phyloP scores from a whole-genome alignment of 64 coral and sea anemone genomes.

The Stichodactyla mertensii region DNA sequence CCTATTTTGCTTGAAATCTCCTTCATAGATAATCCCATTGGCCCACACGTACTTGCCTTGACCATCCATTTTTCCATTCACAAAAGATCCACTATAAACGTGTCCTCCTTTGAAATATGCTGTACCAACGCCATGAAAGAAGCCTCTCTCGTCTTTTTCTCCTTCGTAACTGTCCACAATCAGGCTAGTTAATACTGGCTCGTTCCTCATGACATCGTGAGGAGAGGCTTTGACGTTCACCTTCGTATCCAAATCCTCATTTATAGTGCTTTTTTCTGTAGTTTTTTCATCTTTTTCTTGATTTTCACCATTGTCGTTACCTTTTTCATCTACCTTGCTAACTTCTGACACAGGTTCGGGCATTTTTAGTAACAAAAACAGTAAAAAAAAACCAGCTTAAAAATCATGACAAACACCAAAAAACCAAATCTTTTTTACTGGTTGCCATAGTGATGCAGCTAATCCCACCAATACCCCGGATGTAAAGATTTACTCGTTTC shows the following conservation, averaged over 20 bases:
- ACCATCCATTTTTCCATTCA: slow-evolving; percentile 77
- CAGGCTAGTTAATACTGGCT: slow-evolving; percentile 62
- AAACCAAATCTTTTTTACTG: not conserved
- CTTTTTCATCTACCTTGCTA: slow-evolving; percentile 37
- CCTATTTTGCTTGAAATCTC: slow-evolving; percentile 69
- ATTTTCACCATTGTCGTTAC: slow-evolving; percentile 19
- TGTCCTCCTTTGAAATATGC: slow-evolving; percentile 84
- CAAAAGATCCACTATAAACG: slow-evolving; percentile 76
- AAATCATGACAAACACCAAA: not conserved
- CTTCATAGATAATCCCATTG: slow-evolving; percentile 83
- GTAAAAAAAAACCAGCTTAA: not conserved
- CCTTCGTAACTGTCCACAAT: slow-evolving; percentile 80
- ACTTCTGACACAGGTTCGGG: slow-evolving; percentile 48
- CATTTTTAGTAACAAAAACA: slow-evolving; percentile 41
- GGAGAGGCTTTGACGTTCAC: slow-evolving; percentile 20
- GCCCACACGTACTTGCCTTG: slow-evolving; percentile 85
- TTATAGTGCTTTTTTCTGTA: not conserved
- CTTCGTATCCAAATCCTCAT: not conserved
- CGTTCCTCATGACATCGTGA: slow-evolving; percentile 88
- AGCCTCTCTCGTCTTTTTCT: slow-evolving; percentile 87
- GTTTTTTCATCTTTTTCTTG: slow-evolving; percentile 39
- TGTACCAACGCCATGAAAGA: slow-evolving; percentile 87
- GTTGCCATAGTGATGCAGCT: slow-evolving; percentile 9
- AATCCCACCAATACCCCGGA: slow-evolving; percentile 27
- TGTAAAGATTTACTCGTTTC: not conserved